Conservation (phyloP, 2,888 invertebrate genomes). For the Caenorhabditis sp. region DNA sequence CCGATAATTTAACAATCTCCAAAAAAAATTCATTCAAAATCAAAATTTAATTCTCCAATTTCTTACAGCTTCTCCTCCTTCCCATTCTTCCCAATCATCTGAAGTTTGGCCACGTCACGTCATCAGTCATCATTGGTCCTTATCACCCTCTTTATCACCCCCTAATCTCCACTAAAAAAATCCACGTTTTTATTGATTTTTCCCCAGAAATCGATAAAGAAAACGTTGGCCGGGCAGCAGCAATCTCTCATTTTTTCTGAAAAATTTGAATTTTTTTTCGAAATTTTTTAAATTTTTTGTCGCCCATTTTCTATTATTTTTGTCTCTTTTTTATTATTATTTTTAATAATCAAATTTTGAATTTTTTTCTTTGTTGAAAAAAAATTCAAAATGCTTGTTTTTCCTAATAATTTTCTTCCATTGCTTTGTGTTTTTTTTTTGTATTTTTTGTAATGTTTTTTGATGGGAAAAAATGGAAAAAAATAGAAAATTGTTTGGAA, state of each 20-base stretch:
- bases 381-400: no score
- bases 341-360: no score
- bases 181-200: not conserved
- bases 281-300: constrained; percentile 19
- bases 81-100: not conserved
- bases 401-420: no score
- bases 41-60: no score
- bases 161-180: not conserved
- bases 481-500: no score
- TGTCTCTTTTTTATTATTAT: not conserved
- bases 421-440: no score
- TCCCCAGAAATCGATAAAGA: not conserved
- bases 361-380: no score
- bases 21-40: not conserved
- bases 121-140: no score
- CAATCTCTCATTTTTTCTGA: constrained; percentile 23
- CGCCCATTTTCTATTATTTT: no score
- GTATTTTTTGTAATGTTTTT: no score
- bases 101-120: not conserved
- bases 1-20: no score
- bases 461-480: no score
- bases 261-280: constrained; percentile 6
- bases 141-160: not conserved
- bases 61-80: not conserved
- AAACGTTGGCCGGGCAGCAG: constrained; percentile 47